These are phyloP conservation scores for Myxocyprinus asiaticus DNA, from an alignment of 2,113 vertebrate genomes.

Conservation along the genomic window DNA sequence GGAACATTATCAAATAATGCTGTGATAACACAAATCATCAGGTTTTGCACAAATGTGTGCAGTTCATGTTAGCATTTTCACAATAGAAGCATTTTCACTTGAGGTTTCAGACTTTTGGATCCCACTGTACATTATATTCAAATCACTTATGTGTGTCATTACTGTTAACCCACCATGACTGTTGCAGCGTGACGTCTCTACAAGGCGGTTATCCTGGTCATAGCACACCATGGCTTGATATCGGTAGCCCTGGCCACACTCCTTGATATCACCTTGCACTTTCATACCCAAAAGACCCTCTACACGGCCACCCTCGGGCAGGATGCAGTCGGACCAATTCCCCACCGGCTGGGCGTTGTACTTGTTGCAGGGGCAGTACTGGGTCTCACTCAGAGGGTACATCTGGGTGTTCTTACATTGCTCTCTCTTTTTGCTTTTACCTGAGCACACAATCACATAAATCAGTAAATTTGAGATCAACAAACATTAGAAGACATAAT, in stretches of 20 bases:
- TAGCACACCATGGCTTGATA: slow-evolving; percentile 97
- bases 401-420: slow-evolving; percentile 92
- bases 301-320: slow-evolving; percentile 84
- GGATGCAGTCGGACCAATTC: slow-evolving; percentile 96
- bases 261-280: slow-evolving; percentile 88
- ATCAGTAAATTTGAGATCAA: too few relatives aligned
- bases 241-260: slow-evolving; percentile 95
- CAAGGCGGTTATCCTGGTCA: slow-evolving; percentile 89
- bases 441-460: slow-evolving; percentile 63
- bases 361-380: slow-evolving; percentile 95
- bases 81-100: too few relatives aligned
- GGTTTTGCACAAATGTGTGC: too few relatives aligned
- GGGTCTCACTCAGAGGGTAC: slow-evolving; percentile 90
- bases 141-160: background rate
- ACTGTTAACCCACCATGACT: slow-evolving; percentile 84
- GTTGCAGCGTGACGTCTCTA: slow-evolving; percentile 94
- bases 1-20: too few relatives aligned
- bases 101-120: too few relatives aligned
- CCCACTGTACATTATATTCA: too few relatives aligned
- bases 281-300: slow-evolving; percentile 87
- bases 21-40: too few relatives aligned
- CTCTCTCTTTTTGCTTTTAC: slow-evolving; percentile 95
- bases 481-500: too few relatives aligned
- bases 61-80: too few relatives aligned
- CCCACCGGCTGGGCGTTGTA: slow-evolving; percentile 94